phyloP scores from a whole-genome alignment of 1,140 invertebrate genomes.

The Ditylenchus dipsaci region DNA sequence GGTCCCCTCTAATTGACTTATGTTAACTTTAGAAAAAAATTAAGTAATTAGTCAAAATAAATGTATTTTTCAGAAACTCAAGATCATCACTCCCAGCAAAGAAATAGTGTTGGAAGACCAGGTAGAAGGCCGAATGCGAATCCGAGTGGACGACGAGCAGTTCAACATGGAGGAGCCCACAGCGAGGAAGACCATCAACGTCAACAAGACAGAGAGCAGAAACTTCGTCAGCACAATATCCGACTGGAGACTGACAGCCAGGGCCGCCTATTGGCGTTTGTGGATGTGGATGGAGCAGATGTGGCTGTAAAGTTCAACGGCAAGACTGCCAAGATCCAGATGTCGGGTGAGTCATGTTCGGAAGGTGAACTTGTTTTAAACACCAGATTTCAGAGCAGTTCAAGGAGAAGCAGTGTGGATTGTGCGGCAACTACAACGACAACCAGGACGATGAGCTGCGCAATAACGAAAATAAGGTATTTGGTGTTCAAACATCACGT shows the following conservation, averaged over 20 bases:
- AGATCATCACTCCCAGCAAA: conserved; percentile 29
- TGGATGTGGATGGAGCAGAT: conserved; percentile 24
- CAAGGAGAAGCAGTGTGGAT: conserved; percentile 28
- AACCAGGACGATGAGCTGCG: conserved; percentile 26
- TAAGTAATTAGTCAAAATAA: too few relatives aligned
- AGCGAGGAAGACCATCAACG: background rate
- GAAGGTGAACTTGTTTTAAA: background rate
- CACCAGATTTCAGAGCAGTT: background rate
- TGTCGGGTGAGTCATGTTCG: conserved; percentile 7
- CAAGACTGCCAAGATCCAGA: conserved; percentile 23
- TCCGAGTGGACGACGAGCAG: conserved; percentile 30
- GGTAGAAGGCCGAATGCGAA: conserved; percentile 12
- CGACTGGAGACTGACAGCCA: background rate
- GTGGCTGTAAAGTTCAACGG: conserved; percentile 42
- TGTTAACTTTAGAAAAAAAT: too few relatives aligned
- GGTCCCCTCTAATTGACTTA: too few relatives aligned
- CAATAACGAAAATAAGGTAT: conserved; percentile 22
- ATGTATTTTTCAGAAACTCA: conserved; percentile 14
- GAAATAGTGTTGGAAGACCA: conserved; percentile 15
- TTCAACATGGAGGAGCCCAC: conserved; percentile 20
- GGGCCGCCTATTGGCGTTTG: background rate
- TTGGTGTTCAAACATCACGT: conserved; percentile 11
- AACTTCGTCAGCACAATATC: conserved; percentile 16
- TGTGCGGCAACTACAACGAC: conserved; percentile 32
- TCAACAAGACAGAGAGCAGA: conserved; percentile 16